These are phyloP conservation scores for Drosophila triauraria DNA, from an alignment of 1,140 invertebrate genomes.

Conservation along the genomic window DNA sequence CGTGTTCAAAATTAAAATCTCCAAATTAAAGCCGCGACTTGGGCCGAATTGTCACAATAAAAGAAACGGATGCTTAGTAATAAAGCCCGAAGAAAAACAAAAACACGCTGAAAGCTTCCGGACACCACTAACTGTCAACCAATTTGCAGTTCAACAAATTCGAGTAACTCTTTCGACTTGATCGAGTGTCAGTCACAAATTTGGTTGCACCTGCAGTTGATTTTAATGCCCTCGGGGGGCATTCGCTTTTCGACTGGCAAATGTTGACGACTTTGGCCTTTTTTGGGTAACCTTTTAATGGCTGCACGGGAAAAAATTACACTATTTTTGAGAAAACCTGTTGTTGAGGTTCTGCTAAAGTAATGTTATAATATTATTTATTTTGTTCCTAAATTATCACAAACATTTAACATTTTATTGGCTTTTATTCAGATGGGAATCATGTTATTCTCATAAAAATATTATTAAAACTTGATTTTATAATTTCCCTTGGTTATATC, in stretches of 20 bases:
- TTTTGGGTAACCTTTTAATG: conserved; percentile 51
- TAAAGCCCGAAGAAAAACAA: conserved; percentile 60
- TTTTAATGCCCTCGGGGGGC: conserved; percentile 19
- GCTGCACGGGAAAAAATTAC: conserved; percentile 13
- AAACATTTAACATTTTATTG: not conserved
- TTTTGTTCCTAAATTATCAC: not conserved
- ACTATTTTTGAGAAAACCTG: not conserved
- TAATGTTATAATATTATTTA: not conserved
- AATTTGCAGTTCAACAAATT: conserved; percentile 20
- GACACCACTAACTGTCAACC: conserved; percentile 28
- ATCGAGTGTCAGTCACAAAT: conserved; percentile 36
- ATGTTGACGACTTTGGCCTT: conserved; percentile 47
- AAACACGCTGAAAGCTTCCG: conserved; percentile 66
- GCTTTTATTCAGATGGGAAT: not conserved
- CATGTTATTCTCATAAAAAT: conserved; percentile 6
- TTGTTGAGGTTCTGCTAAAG: not conserved
- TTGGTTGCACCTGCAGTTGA: conserved; percentile 48
- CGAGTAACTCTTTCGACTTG: conserved; percentile 18
- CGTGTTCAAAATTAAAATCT: conserved; percentile 61
- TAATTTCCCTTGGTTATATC: conserved; percentile 2
- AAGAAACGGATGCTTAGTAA: conserved; percentile 54
- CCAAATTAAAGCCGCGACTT: conserved; percentile 34
- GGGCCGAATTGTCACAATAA: conserved; percentile 68
- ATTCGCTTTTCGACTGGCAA: conserved; percentile 34
- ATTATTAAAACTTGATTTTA: conserved; percentile 11